These are phyloP conservation scores for Halesus radiatus DNA, from an alignment of 1,140 invertebrate species.

Conservation along the genomic window DNA sequence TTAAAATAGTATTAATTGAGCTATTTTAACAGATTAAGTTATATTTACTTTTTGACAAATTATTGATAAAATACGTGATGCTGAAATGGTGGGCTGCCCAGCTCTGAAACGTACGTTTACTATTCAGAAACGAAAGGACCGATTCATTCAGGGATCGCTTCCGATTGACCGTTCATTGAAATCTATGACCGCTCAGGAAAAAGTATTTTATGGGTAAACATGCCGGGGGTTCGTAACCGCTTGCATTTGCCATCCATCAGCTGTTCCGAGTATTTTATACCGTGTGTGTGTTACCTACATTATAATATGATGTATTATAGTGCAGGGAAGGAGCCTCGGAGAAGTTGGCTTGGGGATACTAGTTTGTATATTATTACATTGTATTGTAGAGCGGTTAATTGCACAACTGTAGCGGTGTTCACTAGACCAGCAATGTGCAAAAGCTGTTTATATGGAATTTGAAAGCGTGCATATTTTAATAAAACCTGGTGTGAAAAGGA, in stretches of 20 bases:
- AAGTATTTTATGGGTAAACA: conserved; percentile 4
- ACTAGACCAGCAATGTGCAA: conserved; percentile 23
- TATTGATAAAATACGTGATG: background rate
- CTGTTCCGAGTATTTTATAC: background rate
- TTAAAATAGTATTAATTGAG: too few relatives aligned
- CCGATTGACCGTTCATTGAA: conserved; percentile 7
- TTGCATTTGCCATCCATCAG: background rate
- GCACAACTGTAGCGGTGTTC: conserved; percentile 16
- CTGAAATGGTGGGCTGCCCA: background rate
- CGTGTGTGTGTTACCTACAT: background rate
- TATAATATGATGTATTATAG: background rate
- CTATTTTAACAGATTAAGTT: too few relatives aligned
- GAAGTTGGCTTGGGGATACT: background rate
- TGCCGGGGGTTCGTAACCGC: background rate
- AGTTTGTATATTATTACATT: conserved; percentile 27
- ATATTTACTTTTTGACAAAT: too few relatives aligned
- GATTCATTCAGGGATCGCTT: conserved; percentile 40
- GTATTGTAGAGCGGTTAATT: conserved; percentile 23
- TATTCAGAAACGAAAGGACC: conserved; percentile 34
- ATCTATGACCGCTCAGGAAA: background rate
- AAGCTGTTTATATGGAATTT: conserved; percentile 33
- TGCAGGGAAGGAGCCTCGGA: background rate
- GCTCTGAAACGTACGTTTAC: background rate
- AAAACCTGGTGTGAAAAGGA: background rate
- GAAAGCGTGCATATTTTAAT: conserved; percentile 2